phyloP scores from a whole-genome alignment of 2,113 vertebrate species.

The Festucalex cinctus region DNA sequence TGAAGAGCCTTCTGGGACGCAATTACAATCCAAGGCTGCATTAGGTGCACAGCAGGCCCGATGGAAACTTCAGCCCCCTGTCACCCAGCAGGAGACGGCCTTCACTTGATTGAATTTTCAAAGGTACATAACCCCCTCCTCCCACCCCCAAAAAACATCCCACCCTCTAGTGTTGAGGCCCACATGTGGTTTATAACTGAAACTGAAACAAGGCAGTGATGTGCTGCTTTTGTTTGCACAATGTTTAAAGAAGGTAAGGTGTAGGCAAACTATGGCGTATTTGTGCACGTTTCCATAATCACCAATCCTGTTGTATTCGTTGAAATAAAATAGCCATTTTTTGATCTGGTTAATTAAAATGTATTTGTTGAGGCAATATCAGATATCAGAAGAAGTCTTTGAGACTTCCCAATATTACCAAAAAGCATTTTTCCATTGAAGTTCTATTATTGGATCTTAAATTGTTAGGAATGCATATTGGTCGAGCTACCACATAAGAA shows the following conservation, averaged over 20 bases:
- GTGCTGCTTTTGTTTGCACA: constrained; percentile 28
- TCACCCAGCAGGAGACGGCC: constrained; percentile 63
- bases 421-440: not conserved
- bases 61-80: constrained; percentile 68
- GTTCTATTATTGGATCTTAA: no score
- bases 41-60: constrained; percentile 68
- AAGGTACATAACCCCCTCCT: constrained; percentile 38
- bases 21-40: constrained; percentile 77
- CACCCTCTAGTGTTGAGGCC: constrained; percentile 42
- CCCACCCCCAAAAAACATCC: constrained; percentile 10
- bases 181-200: constrained; percentile 58
- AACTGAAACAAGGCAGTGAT: constrained; percentile 21
- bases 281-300: not conserved
- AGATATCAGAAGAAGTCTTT: no score
- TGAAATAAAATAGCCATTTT: no score
- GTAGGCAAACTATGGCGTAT: not conserved
- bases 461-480: no score
- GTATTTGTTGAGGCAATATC: not conserved
- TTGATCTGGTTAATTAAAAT: not conserved
- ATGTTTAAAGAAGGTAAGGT: not conserved
- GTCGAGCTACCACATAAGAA: no score
- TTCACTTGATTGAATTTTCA: constrained; percentile 74
- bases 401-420: no score
- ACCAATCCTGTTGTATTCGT: no score
- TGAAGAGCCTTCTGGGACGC: constrained; percentile 79